phyloP scores from a whole-genome alignment of 2,113 vertebrate species.

The Pseudonaja textilis region DNA sequence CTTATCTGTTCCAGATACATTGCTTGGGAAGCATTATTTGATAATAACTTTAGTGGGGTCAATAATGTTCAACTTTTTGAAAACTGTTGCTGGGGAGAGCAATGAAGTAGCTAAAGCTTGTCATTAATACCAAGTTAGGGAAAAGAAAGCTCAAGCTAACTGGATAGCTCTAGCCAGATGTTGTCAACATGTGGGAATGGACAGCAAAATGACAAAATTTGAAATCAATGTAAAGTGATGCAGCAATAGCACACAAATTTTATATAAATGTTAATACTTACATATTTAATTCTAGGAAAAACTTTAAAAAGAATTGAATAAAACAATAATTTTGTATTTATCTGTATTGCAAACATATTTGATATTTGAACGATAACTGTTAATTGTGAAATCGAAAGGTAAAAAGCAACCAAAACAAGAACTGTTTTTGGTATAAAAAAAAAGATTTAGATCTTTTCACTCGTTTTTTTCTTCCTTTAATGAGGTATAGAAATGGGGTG shows the following conservation, averaged over 20 bases:
- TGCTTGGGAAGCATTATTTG: not conserved
- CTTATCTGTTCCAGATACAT: not conserved
- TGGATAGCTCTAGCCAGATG: not conserved
- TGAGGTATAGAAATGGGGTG: not conserved
- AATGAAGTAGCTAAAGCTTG: not conserved
- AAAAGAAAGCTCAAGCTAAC: not conserved
- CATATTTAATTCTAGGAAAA: not conserved
- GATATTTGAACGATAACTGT: not conserved
- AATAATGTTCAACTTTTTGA: not conserved
- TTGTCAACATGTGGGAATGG: not conserved
- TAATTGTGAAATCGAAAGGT: not conserved
- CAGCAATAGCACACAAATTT: not conserved
- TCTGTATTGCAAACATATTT: not conserved
- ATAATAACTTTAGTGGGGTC: not conserved
- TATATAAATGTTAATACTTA: not conserved
- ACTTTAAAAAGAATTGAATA: not conserved
- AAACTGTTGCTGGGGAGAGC: not conserved
- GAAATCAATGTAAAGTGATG: not conserved
- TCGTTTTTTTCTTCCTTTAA: not conserved
- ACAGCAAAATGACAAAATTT: not conserved
- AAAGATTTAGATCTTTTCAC: not conserved
- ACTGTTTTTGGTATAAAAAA: not conserved
- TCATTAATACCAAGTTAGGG: not conserved
- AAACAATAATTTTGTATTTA: not conserved
- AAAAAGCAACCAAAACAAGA: not conserved